Conservation (phyloP, 2,113 vertebrate species). For the Thinocorus orbignyianus region DNA sequence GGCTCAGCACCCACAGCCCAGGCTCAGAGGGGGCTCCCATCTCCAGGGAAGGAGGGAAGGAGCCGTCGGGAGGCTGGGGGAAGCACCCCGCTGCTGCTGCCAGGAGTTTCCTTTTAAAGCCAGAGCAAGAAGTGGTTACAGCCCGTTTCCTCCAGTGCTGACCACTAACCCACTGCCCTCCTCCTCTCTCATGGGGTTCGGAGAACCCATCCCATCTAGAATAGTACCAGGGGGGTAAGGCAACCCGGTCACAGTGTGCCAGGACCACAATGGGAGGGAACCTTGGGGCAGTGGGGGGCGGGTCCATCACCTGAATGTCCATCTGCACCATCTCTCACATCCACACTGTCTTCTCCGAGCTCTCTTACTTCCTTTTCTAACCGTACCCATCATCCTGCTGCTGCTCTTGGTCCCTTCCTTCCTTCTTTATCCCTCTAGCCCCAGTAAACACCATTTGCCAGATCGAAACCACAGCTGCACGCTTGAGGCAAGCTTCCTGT, state of each 20-base stretch:
- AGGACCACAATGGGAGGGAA: neutral
- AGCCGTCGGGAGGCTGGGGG: fast-evolving
- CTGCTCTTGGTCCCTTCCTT: slow-evolving; percentile 3
- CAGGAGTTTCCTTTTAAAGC: neutral
- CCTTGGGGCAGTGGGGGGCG: fast-evolving
- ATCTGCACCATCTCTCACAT: neutral
- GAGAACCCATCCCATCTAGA: neutral
- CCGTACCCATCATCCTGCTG: neutral
- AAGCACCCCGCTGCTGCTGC: neutral
- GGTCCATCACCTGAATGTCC: neutral
- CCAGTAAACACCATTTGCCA: neutral
- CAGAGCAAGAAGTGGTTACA: slow-evolving; percentile 13
- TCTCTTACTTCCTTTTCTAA: neutral
- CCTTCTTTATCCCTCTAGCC: neutral
- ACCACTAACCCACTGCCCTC: neutral
- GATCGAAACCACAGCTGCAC: neutral
- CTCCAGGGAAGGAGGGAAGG: neutral
- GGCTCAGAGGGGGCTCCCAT: neutral
- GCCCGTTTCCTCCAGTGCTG: neutral
- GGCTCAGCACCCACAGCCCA: neutral
- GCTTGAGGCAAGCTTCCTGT: neutral
- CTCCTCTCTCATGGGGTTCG: neutral
- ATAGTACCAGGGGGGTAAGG: neutral
- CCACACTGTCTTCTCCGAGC: fast-evolving
- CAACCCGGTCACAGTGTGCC: neutral